phyloP scores from a whole-genome alignment of 1,140 invertebrate genomes.

The Battus philenor region DNA sequence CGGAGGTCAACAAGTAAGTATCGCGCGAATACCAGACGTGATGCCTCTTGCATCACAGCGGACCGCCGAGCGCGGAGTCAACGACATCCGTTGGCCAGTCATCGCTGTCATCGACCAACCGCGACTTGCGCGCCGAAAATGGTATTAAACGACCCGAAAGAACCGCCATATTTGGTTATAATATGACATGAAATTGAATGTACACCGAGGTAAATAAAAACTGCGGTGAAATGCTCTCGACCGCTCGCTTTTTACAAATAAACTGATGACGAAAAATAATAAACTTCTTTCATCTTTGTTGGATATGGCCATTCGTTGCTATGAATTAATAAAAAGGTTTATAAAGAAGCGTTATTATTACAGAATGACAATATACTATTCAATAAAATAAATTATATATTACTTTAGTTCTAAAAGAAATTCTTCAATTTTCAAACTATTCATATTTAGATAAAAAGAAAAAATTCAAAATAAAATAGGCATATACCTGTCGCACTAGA shows the following conservation, averaged over 20 bases:
- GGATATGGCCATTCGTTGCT: too few species aligned
- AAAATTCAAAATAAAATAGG: too few species aligned
- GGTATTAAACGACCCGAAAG: slow-evolving; percentile 15
- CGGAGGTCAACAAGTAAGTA: too few species aligned
- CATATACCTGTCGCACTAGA: too few species aligned
- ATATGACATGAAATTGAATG: slow-evolving; percentile 14
- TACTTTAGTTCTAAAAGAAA: too few species aligned
- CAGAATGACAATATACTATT: too few species aligned
- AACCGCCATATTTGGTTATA: slow-evolving; percentile 11
- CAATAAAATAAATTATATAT: too few species aligned
- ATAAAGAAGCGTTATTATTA: too few species aligned
- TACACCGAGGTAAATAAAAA: neutral
- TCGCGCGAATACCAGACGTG: slow-evolving; percentile 47
- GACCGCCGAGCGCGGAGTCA: slow-evolving; percentile 36
- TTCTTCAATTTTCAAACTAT: too few species aligned
- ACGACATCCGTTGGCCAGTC: slow-evolving; percentile 44
- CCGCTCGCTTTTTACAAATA: slow-evolving; percentile 2
- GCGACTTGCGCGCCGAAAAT: slow-evolving; percentile 25
- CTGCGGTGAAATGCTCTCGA: neutral
- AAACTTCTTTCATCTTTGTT: too few species aligned
- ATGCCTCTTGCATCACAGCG: slow-evolving; percentile 48
- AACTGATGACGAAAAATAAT: slow-evolving; percentile 10
- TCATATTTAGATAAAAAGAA: too few species aligned
- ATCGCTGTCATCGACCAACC: slow-evolving; percentile 33
- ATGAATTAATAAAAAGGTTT: too few species aligned